These are phyloP conservation scores for Drymodes brunneopygia DNA, from an alignment of 2,113 vertebrate species.

Conservation along the genomic window DNA sequence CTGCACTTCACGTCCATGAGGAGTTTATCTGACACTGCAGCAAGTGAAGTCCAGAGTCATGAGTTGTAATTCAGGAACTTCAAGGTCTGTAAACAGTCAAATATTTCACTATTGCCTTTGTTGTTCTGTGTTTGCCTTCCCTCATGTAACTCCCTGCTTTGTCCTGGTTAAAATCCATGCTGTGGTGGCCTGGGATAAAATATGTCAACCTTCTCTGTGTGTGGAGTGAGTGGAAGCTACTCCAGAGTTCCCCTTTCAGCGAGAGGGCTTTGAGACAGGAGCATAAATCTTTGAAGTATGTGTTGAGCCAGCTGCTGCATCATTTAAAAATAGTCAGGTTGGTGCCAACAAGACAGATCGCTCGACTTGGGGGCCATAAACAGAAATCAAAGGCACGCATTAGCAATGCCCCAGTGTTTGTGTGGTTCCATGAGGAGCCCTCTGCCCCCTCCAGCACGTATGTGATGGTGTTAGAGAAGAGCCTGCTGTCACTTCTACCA, in stretches of 20 bases:
- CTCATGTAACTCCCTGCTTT: neutral
- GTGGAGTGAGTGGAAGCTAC: neutral
- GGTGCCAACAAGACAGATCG: slow-evolving; percentile 70
- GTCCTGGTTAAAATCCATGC: neutral
- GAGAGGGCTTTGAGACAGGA: neutral
- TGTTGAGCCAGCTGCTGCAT: slow-evolving; percentile 65
- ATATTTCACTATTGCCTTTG: neutral
- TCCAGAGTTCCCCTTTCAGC: slow-evolving; percentile 24
- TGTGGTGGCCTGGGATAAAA: neutral
- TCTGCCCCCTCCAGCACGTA: slow-evolving; percentile 4
- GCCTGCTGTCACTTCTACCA: slow-evolving; percentile 17
- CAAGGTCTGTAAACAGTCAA: neutral
- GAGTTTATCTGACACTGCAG: neutral
- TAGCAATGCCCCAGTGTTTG: slow-evolving; percentile 30
- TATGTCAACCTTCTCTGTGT: neutral
- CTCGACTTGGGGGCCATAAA: slow-evolving; percentile 61
- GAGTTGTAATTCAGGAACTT: neutral
- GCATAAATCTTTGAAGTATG: slow-evolving; percentile 65
- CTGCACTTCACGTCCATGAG: neutral
- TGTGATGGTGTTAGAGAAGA: slow-evolving; percentile 7
- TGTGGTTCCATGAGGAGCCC: neutral
- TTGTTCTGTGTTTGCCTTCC: neutral
- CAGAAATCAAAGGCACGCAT: slow-evolving; percentile 68
- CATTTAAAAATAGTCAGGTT: slow-evolving; percentile 71
- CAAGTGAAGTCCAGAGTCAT: neutral